These are phyloP conservation scores for Nothocercus nigrocapillus DNA, from an alignment of 2,113 vertebrate genomes.

Conservation along the genomic window DNA sequence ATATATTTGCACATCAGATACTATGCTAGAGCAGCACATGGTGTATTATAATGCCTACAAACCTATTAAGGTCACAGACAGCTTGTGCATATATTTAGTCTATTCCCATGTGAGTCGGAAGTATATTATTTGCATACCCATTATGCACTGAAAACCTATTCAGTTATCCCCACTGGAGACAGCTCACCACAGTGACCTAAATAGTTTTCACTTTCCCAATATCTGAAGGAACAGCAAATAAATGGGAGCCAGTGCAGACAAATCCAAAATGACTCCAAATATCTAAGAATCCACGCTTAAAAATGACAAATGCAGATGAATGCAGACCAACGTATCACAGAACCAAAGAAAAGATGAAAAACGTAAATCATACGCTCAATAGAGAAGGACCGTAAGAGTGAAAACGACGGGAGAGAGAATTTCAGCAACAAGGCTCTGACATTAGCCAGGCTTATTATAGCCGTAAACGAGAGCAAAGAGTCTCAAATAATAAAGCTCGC, in stretches of 20 bases:
- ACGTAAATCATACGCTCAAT: constrained; percentile 8
- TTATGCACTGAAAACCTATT: constrained; percentile 55
- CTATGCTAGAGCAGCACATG: neutral
- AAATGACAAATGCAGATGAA: constrained; percentile 35
- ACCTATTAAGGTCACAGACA: constrained; percentile 57
- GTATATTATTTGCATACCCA: constrained; percentile 66
- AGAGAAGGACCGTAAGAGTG: neutral
- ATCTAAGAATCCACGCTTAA: neutral
- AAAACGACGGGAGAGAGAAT: neutral
- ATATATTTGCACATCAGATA: neutral
- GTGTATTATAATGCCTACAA: constrained; percentile 31
- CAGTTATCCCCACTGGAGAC: constrained; percentile 35
- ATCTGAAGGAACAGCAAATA: constrained; percentile 46
- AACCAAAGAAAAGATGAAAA: neutral
- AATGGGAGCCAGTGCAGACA: constrained; percentile 17
- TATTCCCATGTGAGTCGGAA: constrained; percentile 22
- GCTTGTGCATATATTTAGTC: constrained; percentile 42
- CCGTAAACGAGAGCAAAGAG: neutral
- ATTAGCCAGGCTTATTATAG: neutral
- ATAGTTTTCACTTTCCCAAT: constrained; percentile 39
- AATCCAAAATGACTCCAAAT: neutral
- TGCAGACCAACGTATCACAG: neutral
- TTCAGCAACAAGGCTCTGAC: neutral
- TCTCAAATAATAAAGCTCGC: constrained; percentile 13
- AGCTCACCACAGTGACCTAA: constrained; percentile 57